A percentile compares a stretch with the other conserved stretches of the same genome.
Conservation (phyloP, 1,140 invertebrate genomes). For the Tetramorium parvispinum region DNA sequence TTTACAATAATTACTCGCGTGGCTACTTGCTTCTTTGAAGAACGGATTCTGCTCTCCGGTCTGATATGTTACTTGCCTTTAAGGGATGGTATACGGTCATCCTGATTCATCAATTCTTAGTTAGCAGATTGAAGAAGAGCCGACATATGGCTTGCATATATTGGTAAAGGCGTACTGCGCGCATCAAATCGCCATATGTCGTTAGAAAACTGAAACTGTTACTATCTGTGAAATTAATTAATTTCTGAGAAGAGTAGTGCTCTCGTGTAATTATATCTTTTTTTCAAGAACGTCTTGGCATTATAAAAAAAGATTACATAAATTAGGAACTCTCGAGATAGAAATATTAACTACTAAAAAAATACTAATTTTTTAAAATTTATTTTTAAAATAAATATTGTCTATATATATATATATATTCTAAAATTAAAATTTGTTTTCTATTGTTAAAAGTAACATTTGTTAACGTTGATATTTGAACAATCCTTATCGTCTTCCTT, state of each 20-base stretch:
- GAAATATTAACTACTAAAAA: not conserved
- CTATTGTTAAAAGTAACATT: not conserved
- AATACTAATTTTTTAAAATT: slow-evolving; percentile 12
- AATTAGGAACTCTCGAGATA: not conserved
- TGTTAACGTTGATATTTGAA: not conserved
- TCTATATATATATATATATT: not conserved
- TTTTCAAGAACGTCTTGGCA: not conserved
- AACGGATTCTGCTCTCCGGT: not conserved
- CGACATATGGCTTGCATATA: slow-evolving; percentile 70
- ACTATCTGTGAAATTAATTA: not conserved
- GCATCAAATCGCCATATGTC: slow-evolving; percentile 68
- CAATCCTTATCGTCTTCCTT: not conserved
- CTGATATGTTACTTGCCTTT: not conserved
- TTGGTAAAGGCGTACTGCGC: slow-evolving; percentile 46
- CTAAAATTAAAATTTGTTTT: not conserved
- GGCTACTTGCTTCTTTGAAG: not conserved
- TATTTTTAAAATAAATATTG: not conserved
- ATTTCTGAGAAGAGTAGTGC: not conserved
- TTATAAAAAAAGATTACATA: not conserved
- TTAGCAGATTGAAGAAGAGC: not conserved
- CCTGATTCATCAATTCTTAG: not conserved
- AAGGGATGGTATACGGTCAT: not conserved
- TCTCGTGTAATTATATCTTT: not conserved
- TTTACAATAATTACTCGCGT: not conserved
- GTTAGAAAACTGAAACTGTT: slow-evolving; percentile 10